Evolutionary conservation across 2,113 vertebrate species (phyloP).

Genomic region (Lepus europaeus): DNA sequence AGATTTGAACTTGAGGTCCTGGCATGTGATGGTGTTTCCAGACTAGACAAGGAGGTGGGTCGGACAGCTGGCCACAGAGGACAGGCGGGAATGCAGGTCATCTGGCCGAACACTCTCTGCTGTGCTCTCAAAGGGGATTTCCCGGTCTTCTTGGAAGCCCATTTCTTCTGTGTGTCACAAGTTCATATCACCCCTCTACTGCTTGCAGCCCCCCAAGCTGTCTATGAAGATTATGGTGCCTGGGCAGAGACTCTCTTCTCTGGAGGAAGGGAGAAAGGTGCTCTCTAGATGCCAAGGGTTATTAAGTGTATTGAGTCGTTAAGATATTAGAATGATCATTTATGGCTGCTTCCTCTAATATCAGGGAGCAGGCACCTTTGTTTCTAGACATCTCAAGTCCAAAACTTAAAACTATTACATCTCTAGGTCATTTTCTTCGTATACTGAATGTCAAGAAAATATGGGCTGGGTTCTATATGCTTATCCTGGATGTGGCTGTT

Average conservation of each 20-base stretch:
- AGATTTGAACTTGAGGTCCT: neutral
- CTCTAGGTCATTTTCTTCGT: neutral
- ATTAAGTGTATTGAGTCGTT: neutral
- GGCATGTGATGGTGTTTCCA: neutral
- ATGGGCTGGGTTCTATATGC: neutral
- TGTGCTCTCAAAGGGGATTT: neutral
- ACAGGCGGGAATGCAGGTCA: neutral
- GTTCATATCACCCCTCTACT: neutral
- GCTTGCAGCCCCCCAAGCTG: neutral
- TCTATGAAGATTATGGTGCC: neutral
- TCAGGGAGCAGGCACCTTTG: neutral
- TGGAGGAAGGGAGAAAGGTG: slow-evolving; percentile 41
- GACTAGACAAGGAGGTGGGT: neutral
- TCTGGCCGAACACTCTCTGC: neutral
- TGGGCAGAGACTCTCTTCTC: slow-evolving; percentile 30
- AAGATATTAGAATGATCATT: neutral
- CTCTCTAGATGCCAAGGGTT: neutral
- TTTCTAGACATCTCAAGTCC: neutral
- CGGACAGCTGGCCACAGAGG: neutral
- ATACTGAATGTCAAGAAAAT: neutral
- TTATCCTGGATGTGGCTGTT: neutral
- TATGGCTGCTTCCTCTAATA: slow-evolving; percentile 31
- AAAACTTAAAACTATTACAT: slow-evolving; percentile 8
- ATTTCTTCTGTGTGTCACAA: neutral
- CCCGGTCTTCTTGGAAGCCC: neutral